Percentiles rank a stretch among this genome's conserved stretches.
Evolutionary conservation across 2,888 invertebrate genomes (phyloP).

Genomic region (Beris chalybata): DNA sequence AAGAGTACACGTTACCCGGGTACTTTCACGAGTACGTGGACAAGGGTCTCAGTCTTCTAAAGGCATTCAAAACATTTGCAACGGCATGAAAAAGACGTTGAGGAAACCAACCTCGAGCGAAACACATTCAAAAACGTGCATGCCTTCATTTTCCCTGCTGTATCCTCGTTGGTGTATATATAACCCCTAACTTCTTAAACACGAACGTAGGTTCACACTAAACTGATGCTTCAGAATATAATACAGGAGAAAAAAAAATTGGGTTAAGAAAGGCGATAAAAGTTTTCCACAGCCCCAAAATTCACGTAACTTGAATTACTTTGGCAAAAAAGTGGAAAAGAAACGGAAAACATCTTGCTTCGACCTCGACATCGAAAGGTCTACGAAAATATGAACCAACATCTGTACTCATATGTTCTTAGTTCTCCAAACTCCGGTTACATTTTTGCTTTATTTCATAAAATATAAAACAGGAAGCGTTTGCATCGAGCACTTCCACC

Average conservation of each 20-base stretch:
- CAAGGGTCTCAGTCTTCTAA: constrained; percentile 16
- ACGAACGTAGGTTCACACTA: neutral
- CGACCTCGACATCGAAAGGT: neutral
- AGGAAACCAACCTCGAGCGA: too few species aligned
- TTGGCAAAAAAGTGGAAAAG: neutral
- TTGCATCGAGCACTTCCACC: too few species aligned
- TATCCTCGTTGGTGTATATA: too few species aligned
- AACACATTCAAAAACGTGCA: too few species aligned
- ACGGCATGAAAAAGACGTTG: too few species aligned
- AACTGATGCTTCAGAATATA: too few species aligned
- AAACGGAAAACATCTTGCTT: neutral
- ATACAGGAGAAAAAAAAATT: constrained; percentile 3
- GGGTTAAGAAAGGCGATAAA: constrained; percentile 15
- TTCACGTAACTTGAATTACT: constrained; percentile 2
- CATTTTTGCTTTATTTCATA: too few species aligned
- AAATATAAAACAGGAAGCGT: too few species aligned
- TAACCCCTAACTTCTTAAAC: too few species aligned
- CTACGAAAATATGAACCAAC: neutral
- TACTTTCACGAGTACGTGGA: constrained; percentile 22
- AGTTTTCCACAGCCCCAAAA: constrained; percentile 6
- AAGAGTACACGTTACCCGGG: constrained; percentile 2
- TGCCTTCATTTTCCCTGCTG: too few species aligned
- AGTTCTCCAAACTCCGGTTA: too few species aligned
- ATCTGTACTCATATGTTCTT: too few species aligned
- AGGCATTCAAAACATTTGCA: constrained; percentile 14